phyloP scores from a whole-genome alignment of 1,140 invertebrate genomes.

The Helicoverpa zea region DNA sequence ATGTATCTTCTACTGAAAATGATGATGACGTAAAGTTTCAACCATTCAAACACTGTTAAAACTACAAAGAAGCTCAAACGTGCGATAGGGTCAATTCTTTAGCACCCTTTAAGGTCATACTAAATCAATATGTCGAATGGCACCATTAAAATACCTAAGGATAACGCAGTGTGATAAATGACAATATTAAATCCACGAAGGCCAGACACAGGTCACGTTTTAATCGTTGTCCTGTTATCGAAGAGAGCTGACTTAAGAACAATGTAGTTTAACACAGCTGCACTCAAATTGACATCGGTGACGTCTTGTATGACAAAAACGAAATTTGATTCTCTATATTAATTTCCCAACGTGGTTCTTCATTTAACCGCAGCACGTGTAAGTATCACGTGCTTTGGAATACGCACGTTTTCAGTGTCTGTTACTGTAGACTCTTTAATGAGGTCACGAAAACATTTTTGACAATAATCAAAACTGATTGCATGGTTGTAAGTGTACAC shows the following conservation, averaged over 20 bases:
- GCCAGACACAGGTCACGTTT: constrained; percentile 30
- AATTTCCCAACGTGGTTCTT: neutral
- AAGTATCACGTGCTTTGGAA: neutral
- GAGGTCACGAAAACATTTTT: neutral
- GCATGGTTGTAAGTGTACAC: neutral
- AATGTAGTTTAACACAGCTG: neutral
- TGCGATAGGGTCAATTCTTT: constrained; percentile 12
- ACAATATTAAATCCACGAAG: constrained; percentile 37
- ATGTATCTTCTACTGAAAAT: neutral
- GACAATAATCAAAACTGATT: neutral
- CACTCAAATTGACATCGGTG: no score
- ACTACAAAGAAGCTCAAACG: constrained; percentile 5
- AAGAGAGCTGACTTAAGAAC: neutral
- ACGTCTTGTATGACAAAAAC: neutral
- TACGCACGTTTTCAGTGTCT: constrained; percentile 1
- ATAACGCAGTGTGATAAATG: constrained; percentile 28
- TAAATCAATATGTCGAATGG: constrained; percentile 30
- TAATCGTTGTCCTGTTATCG: constrained; percentile 35
- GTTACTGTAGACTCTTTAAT: neutral
- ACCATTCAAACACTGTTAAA: neutral
- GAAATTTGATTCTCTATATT: neutral
- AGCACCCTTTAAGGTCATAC: neutral
- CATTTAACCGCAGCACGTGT: constrained; percentile 18
- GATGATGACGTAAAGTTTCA: neutral
- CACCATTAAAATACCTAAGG: constrained; percentile 40